These are phyloP conservation scores for Calliphora vomitoria DNA, from an alignment of 2,888 invertebrate genomes.

Conservation along the genomic window DNA sequence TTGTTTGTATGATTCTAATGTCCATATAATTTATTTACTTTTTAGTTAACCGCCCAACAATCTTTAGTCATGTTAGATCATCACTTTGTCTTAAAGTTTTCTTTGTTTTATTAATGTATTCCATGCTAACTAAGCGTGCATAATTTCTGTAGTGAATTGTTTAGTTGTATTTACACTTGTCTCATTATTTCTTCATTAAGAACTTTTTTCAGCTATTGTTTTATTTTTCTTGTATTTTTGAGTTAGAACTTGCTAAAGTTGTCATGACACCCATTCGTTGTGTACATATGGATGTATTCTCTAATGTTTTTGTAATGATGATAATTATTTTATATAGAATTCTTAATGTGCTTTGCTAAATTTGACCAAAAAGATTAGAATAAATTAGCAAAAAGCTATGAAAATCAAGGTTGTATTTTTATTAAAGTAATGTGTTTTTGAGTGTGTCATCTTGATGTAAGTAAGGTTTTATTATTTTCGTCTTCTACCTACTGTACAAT, in stretches of 20 bases:
- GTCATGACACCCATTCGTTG: conserved; percentile 63
- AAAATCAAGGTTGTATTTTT: conserved; percentile 59
- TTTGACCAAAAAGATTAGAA: neutral
- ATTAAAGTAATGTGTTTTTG: conserved; percentile 16
- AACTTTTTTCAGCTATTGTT: conserved; percentile 33
- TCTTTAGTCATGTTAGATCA: conserved; percentile 58
- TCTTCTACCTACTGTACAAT: too few species aligned
- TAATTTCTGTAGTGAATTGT: conserved; percentile 33
- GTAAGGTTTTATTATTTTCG: too few species aligned
- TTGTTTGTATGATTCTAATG: neutral
- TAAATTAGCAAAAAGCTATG: conserved; percentile 23
- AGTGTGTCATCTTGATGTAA: neutral
- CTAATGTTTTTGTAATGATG: conserved; percentile 49
- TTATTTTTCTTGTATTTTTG: neutral
- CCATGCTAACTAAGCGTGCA: conserved; percentile 58
- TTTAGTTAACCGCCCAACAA: conserved; percentile 8
- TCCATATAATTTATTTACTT: conserved; percentile 38
- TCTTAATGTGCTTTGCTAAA: conserved; percentile 40
- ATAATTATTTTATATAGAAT: conserved; percentile 56
- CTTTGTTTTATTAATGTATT: conserved; percentile 51
- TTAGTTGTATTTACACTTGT: conserved; percentile 32
- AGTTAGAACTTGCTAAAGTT: conserved; percentile 32
- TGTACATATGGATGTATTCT: conserved; percentile 8
- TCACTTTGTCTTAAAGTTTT: conserved; percentile 36
- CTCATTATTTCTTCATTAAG: conserved; percentile 54